Percentiles rank a stretch among this genome's conserved stretches.
Conservation (phyloP, 2,797 vertebrate species). For the Choloepus didactylus region DNA sequence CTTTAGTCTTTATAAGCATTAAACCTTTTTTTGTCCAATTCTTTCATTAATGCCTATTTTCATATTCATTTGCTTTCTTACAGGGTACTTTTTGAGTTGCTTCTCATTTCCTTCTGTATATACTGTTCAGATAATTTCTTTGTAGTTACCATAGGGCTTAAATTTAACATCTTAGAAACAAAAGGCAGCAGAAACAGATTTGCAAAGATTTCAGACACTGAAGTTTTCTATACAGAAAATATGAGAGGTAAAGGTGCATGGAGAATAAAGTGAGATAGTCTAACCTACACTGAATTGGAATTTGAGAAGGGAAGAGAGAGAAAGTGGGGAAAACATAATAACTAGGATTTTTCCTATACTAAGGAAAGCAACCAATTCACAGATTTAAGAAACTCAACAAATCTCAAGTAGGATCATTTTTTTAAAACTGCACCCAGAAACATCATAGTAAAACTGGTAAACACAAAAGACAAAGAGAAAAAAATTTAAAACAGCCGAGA, state of each 20-base stretch:
- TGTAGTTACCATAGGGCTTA: too few species aligned
- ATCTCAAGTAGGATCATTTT: neutral
- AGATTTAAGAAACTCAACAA: neutral
- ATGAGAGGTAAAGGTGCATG: neutral
- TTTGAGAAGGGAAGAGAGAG: neutral
- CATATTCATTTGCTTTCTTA: too few species aligned
- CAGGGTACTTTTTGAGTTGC: too few species aligned
- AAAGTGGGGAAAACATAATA: neutral
- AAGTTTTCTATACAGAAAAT: neutral
- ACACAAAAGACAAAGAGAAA: neutral
- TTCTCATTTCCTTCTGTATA: too few species aligned
- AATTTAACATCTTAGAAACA: too few species aligned
- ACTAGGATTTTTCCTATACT: neutral
- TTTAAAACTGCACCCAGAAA: neutral
- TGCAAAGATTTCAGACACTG: too few species aligned
- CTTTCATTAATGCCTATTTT: too few species aligned
- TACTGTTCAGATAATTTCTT: too few species aligned
- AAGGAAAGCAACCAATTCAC: neutral
- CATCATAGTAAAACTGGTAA: neutral
- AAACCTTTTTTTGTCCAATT: too few species aligned
- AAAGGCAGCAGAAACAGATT: too few species aligned
- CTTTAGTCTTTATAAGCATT: too few species aligned
- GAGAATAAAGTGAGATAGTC: neutral
- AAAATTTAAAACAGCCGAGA: neutral
- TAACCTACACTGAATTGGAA: neutral